Evolutionary conservation across 2,797 vertebrate genomes (phyloP).

Genomic region (Orientallactaga sibirica): DNA sequence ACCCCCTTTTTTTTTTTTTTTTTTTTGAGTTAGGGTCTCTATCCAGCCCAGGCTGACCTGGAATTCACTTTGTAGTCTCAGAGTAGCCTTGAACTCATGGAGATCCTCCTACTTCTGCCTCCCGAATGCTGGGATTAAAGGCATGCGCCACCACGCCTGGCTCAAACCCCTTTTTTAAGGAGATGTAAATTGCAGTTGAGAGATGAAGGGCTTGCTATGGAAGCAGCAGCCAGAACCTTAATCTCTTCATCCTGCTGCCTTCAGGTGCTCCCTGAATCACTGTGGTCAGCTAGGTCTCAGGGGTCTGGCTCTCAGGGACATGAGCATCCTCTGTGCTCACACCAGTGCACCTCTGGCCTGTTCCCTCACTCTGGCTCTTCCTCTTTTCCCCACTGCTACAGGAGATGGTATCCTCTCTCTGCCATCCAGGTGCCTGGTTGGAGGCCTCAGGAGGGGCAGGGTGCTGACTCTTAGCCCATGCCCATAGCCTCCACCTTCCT

Average conservation of each 20-base stretch:
- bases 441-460: conserved; percentile 52
- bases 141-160: too few relatives aligned
- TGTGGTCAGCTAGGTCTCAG: background rate
- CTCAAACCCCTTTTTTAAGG: background rate
- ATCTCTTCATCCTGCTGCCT: background rate
- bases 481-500: conserved; percentile 71
- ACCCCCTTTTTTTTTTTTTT: too few relatives aligned
- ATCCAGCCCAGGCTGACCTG: too few relatives aligned
- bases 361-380: background rate
- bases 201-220: background rate
- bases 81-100: too few relatives aligned
- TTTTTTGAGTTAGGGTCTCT: too few relatives aligned
- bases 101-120: too few relatives aligned
- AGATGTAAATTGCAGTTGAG: background rate
- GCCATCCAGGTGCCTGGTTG: background rate
- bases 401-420: background rate
- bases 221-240: background rate
- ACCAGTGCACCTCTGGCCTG: background rate
- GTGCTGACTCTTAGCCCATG: conserved; percentile 29
- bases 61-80: too few relatives aligned
- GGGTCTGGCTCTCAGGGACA: background rate
- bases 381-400: background rate
- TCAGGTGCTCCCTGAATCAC: background rate
- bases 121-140: too few relatives aligned
- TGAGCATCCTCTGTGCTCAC: background rate